These are phyloP conservation scores for Syngnathus acus DNA, from an alignment of 2,797 vertebrate genomes.

Conservation along the genomic window DNA sequence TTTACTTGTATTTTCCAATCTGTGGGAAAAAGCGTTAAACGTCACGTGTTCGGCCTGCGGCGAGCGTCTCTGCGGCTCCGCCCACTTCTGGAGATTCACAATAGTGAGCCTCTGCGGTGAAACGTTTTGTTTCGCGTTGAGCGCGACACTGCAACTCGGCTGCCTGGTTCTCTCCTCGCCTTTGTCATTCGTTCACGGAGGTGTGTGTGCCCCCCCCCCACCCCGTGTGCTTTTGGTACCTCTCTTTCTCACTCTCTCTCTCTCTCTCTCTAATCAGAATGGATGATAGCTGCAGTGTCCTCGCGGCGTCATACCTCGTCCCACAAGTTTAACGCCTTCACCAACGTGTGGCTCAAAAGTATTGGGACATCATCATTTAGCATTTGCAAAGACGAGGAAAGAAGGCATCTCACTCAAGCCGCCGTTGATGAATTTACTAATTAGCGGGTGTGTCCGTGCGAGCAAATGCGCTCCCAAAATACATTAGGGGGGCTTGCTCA, in stretches of 20 bases:
- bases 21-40: background rate
- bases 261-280: slow-evolving; percentile 10
- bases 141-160: slow-evolving; percentile 25
- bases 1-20: background rate
- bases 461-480: background rate
- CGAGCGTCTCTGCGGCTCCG: slow-evolving; percentile 5
- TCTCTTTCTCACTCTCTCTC: background rate
- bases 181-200: background rate
- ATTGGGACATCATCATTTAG: background rate
- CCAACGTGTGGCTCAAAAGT: background rate
- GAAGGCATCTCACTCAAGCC: background rate
- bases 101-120: slow-evolving; percentile 13
- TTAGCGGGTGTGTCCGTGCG: background rate
- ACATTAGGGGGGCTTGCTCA: background rate
- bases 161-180: slow-evolving; percentile 16
- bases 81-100: slow-evolving; percentile 19
- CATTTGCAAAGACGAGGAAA: background rate
- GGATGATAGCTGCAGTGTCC: slow-evolving; percentile 7
- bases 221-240: background rate
- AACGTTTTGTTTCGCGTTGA: slow-evolving; percentile 50
- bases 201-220: background rate
- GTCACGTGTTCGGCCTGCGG: background rate
- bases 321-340: background rate
- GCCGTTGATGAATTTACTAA: background rate
- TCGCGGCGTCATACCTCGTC: background rate